A percentile compares a stretch with the other conserved stretches of the same genome.
phyloP scores from a whole-genome alignment of 2,888 invertebrate genomes.

The Diadromus collaris region DNA sequence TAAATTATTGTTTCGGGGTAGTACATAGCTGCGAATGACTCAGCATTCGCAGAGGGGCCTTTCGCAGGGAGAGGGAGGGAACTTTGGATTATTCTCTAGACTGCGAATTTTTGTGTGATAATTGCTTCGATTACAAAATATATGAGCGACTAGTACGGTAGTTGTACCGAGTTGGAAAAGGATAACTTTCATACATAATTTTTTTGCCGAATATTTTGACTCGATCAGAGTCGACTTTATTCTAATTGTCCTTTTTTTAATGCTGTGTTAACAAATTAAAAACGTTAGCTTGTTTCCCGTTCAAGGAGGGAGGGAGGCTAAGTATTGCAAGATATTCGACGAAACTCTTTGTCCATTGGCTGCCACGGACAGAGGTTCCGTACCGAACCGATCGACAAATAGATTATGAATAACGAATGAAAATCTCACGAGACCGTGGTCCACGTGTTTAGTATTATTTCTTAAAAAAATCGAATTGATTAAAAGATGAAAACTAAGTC shows the following conservation, averaged over 20 bases:
- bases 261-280: conserved; percentile 39
- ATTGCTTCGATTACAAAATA: conserved; percentile 26
- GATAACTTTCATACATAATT: background rate
- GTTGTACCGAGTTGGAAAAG: conserved; percentile 3
- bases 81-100: background rate
- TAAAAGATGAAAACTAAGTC: conserved; percentile 37
- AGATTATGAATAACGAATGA: conserved; percentile 35
- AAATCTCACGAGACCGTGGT: conserved; percentile 29
- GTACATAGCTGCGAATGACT: conserved; percentile 22
- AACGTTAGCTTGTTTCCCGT: conserved; percentile 38
- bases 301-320: conserved; percentile 11
- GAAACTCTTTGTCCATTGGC: conserved; percentile 35
- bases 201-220: conserved; percentile 13
- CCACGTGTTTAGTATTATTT: conserved; percentile 20
- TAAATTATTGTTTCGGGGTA: conserved; percentile 50
- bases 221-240: conserved; percentile 16
- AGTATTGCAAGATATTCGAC: conserved; percentile 45
- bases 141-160: conserved; percentile 12
- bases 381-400: background rate
- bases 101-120: conserved; percentile 16
- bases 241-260: conserved; percentile 28
- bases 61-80: background rate
- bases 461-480: conserved; percentile 16
- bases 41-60: background rate
- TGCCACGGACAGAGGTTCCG: conserved; percentile 29